Evolutionary conservation across 2,797 vertebrate genomes (phyloP).

Genomic region (Sternarchorhynchus goeldii): DNA sequence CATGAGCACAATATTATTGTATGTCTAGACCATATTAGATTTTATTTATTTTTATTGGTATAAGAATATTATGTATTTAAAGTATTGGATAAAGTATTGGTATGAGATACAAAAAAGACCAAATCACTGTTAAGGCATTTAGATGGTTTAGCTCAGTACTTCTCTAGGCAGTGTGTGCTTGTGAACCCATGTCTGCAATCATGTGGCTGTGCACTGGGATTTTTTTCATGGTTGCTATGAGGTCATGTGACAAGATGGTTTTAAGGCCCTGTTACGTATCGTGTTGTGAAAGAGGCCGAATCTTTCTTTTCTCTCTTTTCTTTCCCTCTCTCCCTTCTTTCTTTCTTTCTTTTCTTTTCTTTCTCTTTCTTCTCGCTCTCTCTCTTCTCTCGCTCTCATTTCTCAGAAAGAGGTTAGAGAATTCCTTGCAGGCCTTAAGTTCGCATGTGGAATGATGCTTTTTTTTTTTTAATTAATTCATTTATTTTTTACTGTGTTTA

Average conservation of each 20-base stretch:
- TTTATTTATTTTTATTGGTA: conserved; percentile 74
- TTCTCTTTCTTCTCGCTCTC: conserved; percentile 1
- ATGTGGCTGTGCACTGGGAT: conserved; percentile 40
- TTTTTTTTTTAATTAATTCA: conserved; percentile 47
- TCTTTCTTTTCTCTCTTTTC: background rate
- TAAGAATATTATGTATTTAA: conserved; percentile 49
- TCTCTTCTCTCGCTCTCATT: conserved; percentile 13
- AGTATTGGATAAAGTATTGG: conserved; percentile 62
- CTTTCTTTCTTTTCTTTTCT: conserved; percentile 1
- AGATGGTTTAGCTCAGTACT: conserved; percentile 49
- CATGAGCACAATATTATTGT: conserved; percentile 77
- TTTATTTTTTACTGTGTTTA: conserved; percentile 42
- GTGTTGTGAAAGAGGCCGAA: conserved; percentile 29
- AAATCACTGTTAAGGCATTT: conserved; percentile 71
- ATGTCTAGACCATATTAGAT: conserved; percentile 70
- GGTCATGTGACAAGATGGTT: conserved; percentile 32
- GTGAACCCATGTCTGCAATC: conserved; percentile 47
- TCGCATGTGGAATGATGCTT: conserved; percentile 55
- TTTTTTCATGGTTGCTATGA: conserved; percentile 32
- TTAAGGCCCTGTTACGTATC: conserved; percentile 41
- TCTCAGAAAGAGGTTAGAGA: background rate
- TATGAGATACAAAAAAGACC: conserved; percentile 73
- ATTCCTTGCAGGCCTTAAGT: conserved; percentile 37
- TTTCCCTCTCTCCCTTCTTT: background rate
- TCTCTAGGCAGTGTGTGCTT: conserved; percentile 34